Percentiles rank a stretch among this genome's conserved stretches.
phyloP scores from a whole-genome alignment of 2,888 invertebrate genomes.

The Labia minor region DNA sequence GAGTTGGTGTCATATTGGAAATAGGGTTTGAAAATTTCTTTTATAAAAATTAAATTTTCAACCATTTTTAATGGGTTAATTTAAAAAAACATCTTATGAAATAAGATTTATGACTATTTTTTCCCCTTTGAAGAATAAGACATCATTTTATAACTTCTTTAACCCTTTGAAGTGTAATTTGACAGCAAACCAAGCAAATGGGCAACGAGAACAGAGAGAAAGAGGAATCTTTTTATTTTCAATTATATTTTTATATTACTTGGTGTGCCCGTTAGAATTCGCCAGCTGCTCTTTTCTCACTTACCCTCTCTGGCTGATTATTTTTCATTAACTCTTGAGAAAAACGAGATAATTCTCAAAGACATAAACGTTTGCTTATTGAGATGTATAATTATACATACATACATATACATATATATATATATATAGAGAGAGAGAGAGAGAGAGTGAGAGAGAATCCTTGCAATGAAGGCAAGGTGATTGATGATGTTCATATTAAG shows the following conservation, averaged over 20 bases:
- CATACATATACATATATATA: too few relatives aligned
- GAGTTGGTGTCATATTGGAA: too few relatives aligned
- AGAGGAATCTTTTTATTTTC: neutral
- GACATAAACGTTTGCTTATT: neutral
- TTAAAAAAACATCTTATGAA: too few relatives aligned
- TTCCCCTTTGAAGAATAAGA: too few relatives aligned
- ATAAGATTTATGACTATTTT: too few relatives aligned
- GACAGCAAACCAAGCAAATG: neutral
- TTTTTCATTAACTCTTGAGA: neutral
- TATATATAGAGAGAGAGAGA: too few relatives aligned
- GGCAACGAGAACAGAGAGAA: neutral
- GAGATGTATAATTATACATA: constrained; percentile 13
- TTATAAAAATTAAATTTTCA: too few relatives aligned
- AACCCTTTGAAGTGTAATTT: neutral
- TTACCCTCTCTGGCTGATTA: neutral
- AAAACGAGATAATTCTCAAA: neutral
- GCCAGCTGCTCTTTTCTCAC: neutral
- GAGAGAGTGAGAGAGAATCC: neutral
- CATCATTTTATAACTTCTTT: neutral
- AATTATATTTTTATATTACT: constrained; percentile 4
- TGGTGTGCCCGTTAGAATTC: neutral
- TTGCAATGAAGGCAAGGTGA: constrained; percentile 3
- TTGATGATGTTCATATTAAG: neutral
- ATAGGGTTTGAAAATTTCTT: too few relatives aligned
- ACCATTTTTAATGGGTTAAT: too few relatives aligned